Conservation (phyloP, 2,888 invertebrate species). For the Leptopilina myrica region DNA sequence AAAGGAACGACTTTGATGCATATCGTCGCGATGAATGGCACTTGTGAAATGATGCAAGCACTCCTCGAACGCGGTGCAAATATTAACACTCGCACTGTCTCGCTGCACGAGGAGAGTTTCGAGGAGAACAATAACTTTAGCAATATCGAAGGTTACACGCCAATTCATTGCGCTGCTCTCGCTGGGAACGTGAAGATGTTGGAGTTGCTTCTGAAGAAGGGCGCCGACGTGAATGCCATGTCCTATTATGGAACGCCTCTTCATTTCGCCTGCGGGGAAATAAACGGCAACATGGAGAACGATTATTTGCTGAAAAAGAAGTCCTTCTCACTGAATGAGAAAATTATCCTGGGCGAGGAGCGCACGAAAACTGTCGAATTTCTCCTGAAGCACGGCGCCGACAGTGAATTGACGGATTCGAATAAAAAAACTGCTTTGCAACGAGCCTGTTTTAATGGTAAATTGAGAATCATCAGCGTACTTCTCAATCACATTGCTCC, state of each 20-base stretch:
- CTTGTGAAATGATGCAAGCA: slow-evolving; percentile 18
- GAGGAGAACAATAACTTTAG: neutral
- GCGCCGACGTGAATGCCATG: slow-evolving; percentile 13
- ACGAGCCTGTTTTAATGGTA: slow-evolving; percentile 47
- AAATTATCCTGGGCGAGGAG: neutral
- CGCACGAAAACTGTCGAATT: neutral
- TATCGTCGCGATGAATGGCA: slow-evolving; percentile 24
- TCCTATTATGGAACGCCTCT: slow-evolving; percentile 37
- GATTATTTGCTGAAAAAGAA: slow-evolving; percentile 18
- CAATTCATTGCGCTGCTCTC: slow-evolving; percentile 39
- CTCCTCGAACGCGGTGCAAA: slow-evolving; percentile 13
- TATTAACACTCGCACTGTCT: slow-evolving; percentile 9
- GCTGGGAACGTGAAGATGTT: slow-evolving; percentile 12
- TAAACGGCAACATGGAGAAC: slow-evolving; percentile 32
- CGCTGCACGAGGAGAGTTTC: neutral
- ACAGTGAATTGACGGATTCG: neutral
- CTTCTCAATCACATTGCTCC: slow-evolving; percentile 20
- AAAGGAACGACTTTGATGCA: slow-evolving; percentile 17
- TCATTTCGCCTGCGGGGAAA: slow-evolving; percentile 37
- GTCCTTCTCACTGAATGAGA: neutral
- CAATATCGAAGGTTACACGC: slow-evolving; percentile 16
- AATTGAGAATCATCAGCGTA: neutral
- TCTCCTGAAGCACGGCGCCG: slow-evolving; percentile 5
- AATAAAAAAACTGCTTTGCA: slow-evolving; percentile 2
- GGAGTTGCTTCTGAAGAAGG: neutral